Evolutionary conservation across 2,797 vertebrate species (phyloP).

Genomic region (Lacerta agilis): DNA sequence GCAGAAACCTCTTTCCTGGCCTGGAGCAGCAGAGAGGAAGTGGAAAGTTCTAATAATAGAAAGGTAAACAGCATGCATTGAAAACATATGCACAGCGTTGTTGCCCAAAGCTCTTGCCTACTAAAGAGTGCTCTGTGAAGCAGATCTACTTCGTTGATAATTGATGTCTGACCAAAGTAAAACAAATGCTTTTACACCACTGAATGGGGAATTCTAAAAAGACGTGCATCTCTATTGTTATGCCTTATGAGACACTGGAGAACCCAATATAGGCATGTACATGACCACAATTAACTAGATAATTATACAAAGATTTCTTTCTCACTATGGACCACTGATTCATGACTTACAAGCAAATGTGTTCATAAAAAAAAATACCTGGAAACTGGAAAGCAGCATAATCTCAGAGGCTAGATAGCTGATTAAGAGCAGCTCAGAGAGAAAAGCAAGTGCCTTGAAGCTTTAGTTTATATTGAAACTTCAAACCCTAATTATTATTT

Average conservation of each 20-base stretch:
- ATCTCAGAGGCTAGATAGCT: slow-evolving; percentile 7
- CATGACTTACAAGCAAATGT: slow-evolving; percentile 13
- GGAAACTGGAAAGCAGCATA: not conserved
- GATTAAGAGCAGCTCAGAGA: slow-evolving; percentile 10
- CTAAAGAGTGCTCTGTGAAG: slow-evolving; percentile 10
- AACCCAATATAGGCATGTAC: slow-evolving; percentile 6
- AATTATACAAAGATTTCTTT: slow-evolving; percentile 50
- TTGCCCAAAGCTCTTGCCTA: not conserved
- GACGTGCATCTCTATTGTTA: slow-evolving; percentile 26
- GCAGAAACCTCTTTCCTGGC: slow-evolving; percentile 13
- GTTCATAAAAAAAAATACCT: not conserved
- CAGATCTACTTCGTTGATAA: slow-evolving; percentile 17
- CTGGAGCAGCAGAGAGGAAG: not conserved
- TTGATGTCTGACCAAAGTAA: slow-evolving; percentile 29
- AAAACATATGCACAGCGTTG: not conserved
- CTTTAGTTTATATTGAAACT: slow-evolving; percentile 26
- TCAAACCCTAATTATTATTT: slow-evolving; percentile 9
- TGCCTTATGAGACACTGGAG: slow-evolving; percentile 30
- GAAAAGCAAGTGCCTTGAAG: not conserved
- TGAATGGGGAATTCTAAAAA: slow-evolving; percentile 10
- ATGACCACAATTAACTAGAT: slow-evolving; percentile 57
- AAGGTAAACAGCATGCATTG: not conserved
- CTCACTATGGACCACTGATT: not conserved
- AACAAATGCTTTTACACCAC: slow-evolving; percentile 37
- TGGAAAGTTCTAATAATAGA: slow-evolving; percentile 18